phyloP scores from a whole-genome alignment of 2,888 invertebrate species.

The Poecilobothrus nobilitatus region DNA sequence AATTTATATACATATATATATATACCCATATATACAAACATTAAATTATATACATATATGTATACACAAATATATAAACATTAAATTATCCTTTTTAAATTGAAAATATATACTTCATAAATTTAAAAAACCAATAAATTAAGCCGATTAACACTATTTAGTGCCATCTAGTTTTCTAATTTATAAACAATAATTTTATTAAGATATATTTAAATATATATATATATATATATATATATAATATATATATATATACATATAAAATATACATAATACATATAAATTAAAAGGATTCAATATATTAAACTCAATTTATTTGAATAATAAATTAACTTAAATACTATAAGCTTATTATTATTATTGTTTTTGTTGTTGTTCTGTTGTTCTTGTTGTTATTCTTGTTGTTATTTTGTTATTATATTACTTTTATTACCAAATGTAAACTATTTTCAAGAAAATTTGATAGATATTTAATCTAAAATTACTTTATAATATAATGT shows the following conservation, averaged over 20 bases:
- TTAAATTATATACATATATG: too few relatives aligned
- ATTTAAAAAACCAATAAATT: background rate
- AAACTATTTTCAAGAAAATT: background rate
- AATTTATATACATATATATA: too few relatives aligned
- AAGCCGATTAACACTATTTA: slow-evolving; percentile 1
- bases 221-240: background rate
- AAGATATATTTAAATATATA: background rate
- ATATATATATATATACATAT: background rate
- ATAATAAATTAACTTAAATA: slow-evolving; percentile 4
- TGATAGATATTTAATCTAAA: too few relatives aligned
- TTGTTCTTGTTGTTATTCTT: background rate
- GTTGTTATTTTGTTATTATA: background rate
- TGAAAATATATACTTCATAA: too few relatives aligned
- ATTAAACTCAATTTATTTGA: slow-evolving; percentile 1
- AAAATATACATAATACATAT: background rate
- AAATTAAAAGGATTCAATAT: background rate
- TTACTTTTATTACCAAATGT: background rate
- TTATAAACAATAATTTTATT: background rate
- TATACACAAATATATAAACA: too few relatives aligned
- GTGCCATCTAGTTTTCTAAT: background rate
- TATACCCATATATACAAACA: too few relatives aligned
- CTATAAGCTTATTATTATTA: slow-evolving; percentile 3
- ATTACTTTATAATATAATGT: too few relatives aligned
- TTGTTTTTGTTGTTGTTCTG: background rate
- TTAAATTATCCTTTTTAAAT: too few relatives aligned